A percentile compares a stretch with the other conserved stretches of the same genome.
Evolutionary conservation across 2,888 invertebrate species (phyloP).

Genomic region (Cerastis leucographa): DNA sequence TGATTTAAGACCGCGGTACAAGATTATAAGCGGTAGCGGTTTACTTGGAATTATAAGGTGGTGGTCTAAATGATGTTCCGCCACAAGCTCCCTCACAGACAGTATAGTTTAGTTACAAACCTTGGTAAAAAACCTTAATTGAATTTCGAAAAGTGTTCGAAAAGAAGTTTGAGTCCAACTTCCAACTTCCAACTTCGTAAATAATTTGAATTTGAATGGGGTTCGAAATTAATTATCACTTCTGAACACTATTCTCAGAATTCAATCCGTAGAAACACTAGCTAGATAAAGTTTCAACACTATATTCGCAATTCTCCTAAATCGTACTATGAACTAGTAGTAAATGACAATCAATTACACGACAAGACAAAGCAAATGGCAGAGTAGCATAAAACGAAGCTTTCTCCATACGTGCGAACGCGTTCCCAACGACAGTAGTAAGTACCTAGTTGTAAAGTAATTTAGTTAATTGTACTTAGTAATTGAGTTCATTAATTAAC

Average conservation of each 20-base stretch:
- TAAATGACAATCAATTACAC: slow-evolving; percentile 26
- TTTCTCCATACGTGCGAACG: slow-evolving; percentile 21
- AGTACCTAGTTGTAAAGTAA: slow-evolving; percentile 53
- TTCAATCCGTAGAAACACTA: neutral
- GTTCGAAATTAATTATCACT: neutral
- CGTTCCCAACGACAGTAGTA: slow-evolving; percentile 9
- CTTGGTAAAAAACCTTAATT: neutral
- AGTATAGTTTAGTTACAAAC: too few species aligned
- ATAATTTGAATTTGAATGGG: neutral
- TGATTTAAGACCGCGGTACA: too few species aligned
- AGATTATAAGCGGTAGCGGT: too few species aligned
- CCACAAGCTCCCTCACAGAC: too few species aligned
- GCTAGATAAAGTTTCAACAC: neutral
- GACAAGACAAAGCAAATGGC: slow-evolving; percentile 36
- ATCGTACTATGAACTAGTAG: slow-evolving; percentile 5
- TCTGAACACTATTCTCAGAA: neutral
- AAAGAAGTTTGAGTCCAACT: neutral
- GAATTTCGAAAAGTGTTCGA: neutral
- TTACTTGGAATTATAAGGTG: too few species aligned
- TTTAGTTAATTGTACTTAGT: slow-evolving; percentile 44
- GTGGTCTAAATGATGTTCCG: too few species aligned
- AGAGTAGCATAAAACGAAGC: slow-evolving; percentile 22
- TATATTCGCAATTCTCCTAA: neutral
- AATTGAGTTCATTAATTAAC: slow-evolving; percentile 49
- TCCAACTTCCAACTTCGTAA: neutral